Conservation (phyloP, 2,113 vertebrate species). For the Gymnarchus niloticus region DNA sequence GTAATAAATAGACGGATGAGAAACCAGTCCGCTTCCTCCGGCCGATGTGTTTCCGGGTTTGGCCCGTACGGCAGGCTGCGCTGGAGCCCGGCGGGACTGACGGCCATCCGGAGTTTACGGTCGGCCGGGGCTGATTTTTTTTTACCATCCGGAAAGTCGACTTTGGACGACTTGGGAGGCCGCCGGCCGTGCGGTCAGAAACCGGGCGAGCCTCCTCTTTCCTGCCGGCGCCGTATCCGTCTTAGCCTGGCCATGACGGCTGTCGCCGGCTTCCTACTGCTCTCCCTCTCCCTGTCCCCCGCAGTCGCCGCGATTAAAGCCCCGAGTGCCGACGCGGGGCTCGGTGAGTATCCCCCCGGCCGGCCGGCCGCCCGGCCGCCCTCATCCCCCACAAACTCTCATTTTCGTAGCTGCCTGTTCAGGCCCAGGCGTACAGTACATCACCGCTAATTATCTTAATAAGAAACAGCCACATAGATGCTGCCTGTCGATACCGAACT, state of each 20-base stretch:
- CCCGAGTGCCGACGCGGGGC: not conserved
- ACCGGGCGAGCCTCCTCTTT: too few relatives aligned
- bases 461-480: too few relatives aligned
- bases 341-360: not conserved
- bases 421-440: too few relatives aligned
- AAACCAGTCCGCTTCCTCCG: not conserved
- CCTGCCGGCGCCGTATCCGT: not conserved
- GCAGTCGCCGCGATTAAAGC: not conserved
- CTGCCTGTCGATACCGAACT: too few relatives aligned
- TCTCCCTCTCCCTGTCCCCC: not conserved
- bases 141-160: not conserved
- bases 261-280: not conserved
- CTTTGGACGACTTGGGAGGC: not conserved
- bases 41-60: slow-evolving; percentile 47
- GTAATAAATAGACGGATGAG: too few relatives aligned
- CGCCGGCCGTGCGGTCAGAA: not conserved
- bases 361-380: not conserved
- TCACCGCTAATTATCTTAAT: too few relatives aligned
- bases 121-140: not conserved
- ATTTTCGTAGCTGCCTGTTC: too few relatives aligned
- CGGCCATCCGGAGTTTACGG: too few relatives aligned
- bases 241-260: not conserved
- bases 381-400: not conserved
- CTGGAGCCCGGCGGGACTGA: too few relatives aligned
- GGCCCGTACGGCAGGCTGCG: too few relatives aligned